Percentiles rank a stretch among this genome's conserved stretches.
These are phyloP conservation scores for Epizoanthus stellaris DNA, from an alignment of 92 coral and sea anemone species.

Conservation along the genomic window DNA sequence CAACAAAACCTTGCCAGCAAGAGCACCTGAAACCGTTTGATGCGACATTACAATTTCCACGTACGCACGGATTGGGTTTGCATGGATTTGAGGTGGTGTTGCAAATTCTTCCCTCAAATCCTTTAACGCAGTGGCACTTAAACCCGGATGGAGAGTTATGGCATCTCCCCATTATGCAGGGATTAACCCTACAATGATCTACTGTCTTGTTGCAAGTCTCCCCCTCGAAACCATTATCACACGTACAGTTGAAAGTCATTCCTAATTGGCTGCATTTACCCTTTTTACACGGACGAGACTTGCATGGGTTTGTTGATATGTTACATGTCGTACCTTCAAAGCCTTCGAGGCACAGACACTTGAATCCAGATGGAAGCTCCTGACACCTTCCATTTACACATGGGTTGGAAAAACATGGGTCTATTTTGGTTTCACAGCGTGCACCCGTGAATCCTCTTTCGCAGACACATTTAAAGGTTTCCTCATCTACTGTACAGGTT, in stretches of 20 bases:
- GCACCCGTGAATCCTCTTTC: slow-evolving; percentile 52
- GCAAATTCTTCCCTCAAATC: slow-evolving; percentile 65
- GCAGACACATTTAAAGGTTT: slow-evolving; percentile 48
- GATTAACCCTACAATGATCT: slow-evolving; percentile 60
- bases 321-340: slow-evolving; percentile 71
- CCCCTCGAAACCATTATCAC: slow-evolving; percentile 66
- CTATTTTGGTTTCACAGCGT: slow-evolving; percentile 42
- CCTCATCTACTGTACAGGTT: slow-evolving; percentile 31
- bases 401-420: slow-evolving; percentile 60
- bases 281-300: slow-evolving; percentile 61
- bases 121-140: slow-evolving; percentile 66
- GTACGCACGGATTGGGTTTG: slow-evolving; percentile 61
- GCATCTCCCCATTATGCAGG: slow-evolving; percentile 79
- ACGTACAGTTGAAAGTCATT: slow-evolving; percentile 51
- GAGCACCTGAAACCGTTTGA: slow-evolving; percentile 62
- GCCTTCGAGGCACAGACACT: slow-evolving; percentile 71
- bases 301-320: slow-evolving; percentile 52
- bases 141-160: slow-evolving; percentile 45
- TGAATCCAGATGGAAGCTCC: slow-evolving; percentile 21
- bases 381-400: slow-evolving; percentile 76
- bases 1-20: slow-evolving; percentile 72
- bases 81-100: slow-evolving; percentile 51
- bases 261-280: slow-evolving; percentile 56
- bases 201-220: slow-evolving; percentile 53
- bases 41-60: slow-evolving; percentile 68